Evolutionary conservation across 2,113 vertebrate genomes (phyloP).

Genomic region (Microtus richardsoni): DNA sequence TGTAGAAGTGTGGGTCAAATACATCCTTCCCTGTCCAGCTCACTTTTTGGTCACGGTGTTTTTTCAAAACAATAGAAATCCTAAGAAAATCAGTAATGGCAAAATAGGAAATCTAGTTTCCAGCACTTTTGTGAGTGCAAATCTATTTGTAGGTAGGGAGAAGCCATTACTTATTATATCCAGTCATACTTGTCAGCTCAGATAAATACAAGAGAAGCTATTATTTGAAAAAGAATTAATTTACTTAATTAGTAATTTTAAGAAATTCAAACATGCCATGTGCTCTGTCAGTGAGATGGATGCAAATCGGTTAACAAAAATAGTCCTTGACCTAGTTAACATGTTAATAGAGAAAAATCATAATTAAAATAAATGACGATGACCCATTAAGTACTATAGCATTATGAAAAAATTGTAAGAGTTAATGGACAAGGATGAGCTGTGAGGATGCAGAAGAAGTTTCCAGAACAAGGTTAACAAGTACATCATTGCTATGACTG

Average conservation of each 20-base stretch:
- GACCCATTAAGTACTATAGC: background rate
- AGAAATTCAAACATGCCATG: background rate
- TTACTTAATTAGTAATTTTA: slow-evolving; percentile 42
- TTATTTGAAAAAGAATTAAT: background rate
- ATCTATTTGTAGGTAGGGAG: background rate
- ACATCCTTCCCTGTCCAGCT: background rate
- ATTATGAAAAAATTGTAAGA: background rate
- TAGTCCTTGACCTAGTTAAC: background rate
- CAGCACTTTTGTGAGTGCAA: background rate
- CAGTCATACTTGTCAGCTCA: background rate
- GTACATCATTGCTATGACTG: too few species aligned
- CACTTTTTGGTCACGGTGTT: background rate
- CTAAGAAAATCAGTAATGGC: background rate
- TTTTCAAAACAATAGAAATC: background rate
- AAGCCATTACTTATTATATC: background rate
- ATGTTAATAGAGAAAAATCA: background rate
- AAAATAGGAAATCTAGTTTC: background rate
- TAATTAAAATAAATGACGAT: background rate
- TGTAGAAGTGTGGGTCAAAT: background rate
- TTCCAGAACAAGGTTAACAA: background rate
- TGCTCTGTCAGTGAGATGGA: background rate
- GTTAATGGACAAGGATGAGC: background rate
- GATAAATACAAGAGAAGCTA: background rate
- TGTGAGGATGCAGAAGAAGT: background rate
- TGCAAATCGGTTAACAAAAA: background rate